These are phyloP conservation scores for Diarsia brunnea DNA, from an alignment of 2,888 invertebrate genomes.

Conservation along the genomic window DNA sequence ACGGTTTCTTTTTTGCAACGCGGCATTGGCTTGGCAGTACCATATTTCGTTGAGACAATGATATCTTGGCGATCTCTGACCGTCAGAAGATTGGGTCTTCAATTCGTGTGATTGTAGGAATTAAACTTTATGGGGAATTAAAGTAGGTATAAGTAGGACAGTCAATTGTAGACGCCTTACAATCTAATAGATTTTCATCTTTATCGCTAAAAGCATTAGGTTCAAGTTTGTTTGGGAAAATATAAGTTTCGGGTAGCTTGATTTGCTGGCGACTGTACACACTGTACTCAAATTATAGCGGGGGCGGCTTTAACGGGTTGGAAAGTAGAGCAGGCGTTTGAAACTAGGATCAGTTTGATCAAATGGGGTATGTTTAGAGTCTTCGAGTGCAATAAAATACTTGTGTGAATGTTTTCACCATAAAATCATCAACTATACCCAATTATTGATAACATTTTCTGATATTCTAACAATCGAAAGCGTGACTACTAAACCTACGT, in stretches of 20 bases:
- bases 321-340: conserved; percentile 8
- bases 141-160: conserved; percentile 39
- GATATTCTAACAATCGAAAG: conserved; percentile 12
- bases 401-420: conserved; percentile 1
- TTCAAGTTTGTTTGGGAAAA: too few species aligned
- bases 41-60: conserved; percentile 44
- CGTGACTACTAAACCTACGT: conserved; percentile 21
- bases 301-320: neutral
- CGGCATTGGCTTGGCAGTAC: neutral
- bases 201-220: too few species aligned
- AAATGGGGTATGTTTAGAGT: neutral
- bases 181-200: too few species aligned
- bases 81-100: conserved; percentile 27
- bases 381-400: neutral
- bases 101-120: conserved; percentile 7
- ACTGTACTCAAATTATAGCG: neutral
- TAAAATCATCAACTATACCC: neutral
- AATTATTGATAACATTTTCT: conserved; percentile 17
- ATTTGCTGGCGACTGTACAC: neutral
- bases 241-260: neutral
- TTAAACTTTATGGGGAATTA: conserved; percentile 1
- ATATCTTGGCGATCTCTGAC: conserved; percentile 42
- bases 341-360: conserved; percentile 20
- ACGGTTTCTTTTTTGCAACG: conserved; percentile 18
- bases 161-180: conserved; percentile 3